phyloP scores from a whole-genome alignment of 2,888 invertebrate species.

The Erynnis tages region DNA sequence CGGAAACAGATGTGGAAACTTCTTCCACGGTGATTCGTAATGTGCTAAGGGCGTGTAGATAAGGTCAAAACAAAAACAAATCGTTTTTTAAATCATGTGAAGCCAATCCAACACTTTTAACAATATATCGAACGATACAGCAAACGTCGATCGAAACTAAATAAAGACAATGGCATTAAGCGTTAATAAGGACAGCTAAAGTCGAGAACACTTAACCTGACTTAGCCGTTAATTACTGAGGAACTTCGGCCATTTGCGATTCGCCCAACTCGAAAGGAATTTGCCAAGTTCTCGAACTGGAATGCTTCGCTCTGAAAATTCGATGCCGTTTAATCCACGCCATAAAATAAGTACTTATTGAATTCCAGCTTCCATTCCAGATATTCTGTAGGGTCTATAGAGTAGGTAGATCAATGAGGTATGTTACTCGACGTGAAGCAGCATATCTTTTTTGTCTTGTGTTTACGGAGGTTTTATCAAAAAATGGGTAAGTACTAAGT shows the following conservation, averaged over 20 bases:
- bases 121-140: background rate
- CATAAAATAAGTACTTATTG: slow-evolving; percentile 33
- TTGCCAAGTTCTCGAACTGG: slow-evolving; percentile 38
- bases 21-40: too few relatives aligned
- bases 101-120: too few relatives aligned
- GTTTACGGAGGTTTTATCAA: too few relatives aligned
- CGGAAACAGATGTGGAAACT: too few relatives aligned
- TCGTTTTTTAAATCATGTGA: too few relatives aligned
- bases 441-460: too few relatives aligned
- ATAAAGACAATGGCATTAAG: slow-evolving; percentile 30
- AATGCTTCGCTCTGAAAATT: slow-evolving; percentile 31
- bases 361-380: slow-evolving; percentile 30
- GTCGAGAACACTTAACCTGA: slow-evolving; percentile 41
- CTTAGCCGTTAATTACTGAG: slow-evolving; percentile 48
- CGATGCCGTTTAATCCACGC: slow-evolving; percentile 32
- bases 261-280: slow-evolving; percentile 42
- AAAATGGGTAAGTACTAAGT: too few relatives aligned
- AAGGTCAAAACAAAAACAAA: too few relatives aligned
- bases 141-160: slow-evolving; percentile 6
- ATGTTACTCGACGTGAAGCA: too few relatives aligned
- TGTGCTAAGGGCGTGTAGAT: too few relatives aligned
- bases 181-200: slow-evolving; percentile 35
- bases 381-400: too few relatives aligned
- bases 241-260: slow-evolving; percentile 50
- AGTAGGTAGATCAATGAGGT: too few relatives aligned